phyloP scores from a whole-genome alignment of 2,797 vertebrate species.

The Bradypodion ventrale region DNA sequence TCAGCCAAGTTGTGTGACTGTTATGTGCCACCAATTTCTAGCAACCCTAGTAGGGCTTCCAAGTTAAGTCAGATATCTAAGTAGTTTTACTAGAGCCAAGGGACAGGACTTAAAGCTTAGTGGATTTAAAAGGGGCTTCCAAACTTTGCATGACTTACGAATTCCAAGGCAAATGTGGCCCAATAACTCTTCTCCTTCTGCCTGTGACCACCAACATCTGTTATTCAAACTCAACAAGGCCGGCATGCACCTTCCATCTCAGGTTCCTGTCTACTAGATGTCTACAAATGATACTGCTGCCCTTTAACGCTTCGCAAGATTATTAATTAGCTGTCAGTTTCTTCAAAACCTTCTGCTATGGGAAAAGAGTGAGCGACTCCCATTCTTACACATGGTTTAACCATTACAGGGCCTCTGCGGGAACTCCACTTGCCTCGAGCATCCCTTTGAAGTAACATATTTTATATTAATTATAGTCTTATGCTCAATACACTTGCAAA shows the following conservation, averaged over 20 bases:
- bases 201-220: not conserved
- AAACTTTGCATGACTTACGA: not conserved
- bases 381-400: slow-evolving; percentile 50
- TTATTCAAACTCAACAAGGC: not conserved
- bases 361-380: slow-evolving; percentile 1
- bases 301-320: not conserved
- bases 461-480: slow-evolving; percentile 37
- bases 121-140: not conserved
- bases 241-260: not conserved
- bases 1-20: too few species aligned
- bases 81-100: too few species aligned
- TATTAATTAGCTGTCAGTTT: slow-evolving; percentile 3
- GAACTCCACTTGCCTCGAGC: slow-evolving; percentile 40
- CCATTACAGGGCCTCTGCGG: slow-evolving; percentile 48
- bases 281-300: not conserved
- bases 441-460: slow-evolving; percentile 44
- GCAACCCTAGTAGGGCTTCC: too few species aligned
- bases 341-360: not conserved
- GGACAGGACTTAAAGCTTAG: too few species aligned
- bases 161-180: not conserved
- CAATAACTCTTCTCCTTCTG: not conserved
- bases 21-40: too few species aligned
- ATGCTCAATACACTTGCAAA: slow-evolving; percentile 38
- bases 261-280: not conserved
- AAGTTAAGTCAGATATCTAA: too few species aligned